Evolutionary conservation across 2,113 vertebrate genomes (phyloP), one percentile per base, ranked within the genome.

Genomic region (Hippocampus mohnikei): DNA sequence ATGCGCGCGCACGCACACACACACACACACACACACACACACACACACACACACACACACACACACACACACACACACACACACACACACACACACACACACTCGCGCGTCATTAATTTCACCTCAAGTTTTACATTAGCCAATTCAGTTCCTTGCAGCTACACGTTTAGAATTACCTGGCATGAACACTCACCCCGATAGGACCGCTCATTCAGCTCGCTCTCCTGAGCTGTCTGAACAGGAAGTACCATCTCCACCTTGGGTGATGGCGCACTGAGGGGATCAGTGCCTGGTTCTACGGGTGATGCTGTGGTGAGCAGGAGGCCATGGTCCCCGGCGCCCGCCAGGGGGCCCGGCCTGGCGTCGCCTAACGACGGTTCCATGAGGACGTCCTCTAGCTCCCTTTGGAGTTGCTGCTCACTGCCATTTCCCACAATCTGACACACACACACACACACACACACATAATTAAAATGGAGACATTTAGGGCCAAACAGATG

Each of bases 341-440:
- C 78, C 0, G 61, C 27, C 29, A 69, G 82, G 53, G 78, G 72
- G 83, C 48, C 91, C 75, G 79, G 80, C 81, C 70, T 89, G 74
- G 66, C 85, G 91, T 94, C 94, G n/a, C 95, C 93, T 79, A 95
- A 67, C 10, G 94, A 96, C 11, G 96, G 94, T 80, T 99, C 97
- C 96, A 98, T 98, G 84, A 99, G 93, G 77, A 99, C 94, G 84
- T 98, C 97, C 69, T 96, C 97, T 33, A 99, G 91, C 77, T 99
- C 96, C 79, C 93, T 94, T 87, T 94, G 95, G 67, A 99, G 93
- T 90, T 98, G 94, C 92, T 98, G 96, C 71, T 99, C 96, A 71
- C 96, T 99, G 81, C 97, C 97, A 94, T 98, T 98, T 68, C 97
- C 97, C 88, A 97, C 94, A 74, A 98, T 99, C 96, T 98, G 80